Evolutionary conservation across 2,797 vertebrate genomes (phyloP).

Genomic region (Schizopygopsis malacanthus): DNA sequence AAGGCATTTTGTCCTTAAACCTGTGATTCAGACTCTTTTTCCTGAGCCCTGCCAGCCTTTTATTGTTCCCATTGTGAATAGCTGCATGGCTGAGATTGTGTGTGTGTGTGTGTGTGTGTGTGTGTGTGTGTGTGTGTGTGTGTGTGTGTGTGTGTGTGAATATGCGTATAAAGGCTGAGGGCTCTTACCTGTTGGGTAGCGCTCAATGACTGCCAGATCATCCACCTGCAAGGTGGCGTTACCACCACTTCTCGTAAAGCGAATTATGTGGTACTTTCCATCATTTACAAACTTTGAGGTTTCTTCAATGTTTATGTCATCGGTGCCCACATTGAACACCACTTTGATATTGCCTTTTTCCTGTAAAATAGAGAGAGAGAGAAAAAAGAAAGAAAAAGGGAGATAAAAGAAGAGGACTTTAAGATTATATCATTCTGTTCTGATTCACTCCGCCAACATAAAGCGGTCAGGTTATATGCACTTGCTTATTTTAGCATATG

Average conservation of each 20-base stretch:
- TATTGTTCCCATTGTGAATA: constrained; percentile 49
- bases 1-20: constrained; percentile 61
- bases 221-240: constrained; percentile 99
- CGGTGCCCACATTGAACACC: constrained; percentile 98
- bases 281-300: constrained; percentile 98
- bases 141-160: constrained; percentile 35
- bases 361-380: constrained; percentile 69
- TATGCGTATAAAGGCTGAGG: constrained; percentile 37
- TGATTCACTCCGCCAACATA: neutral
- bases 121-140: constrained; percentile 31
- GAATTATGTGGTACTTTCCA: constrained; percentile 98
- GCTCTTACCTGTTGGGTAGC: constrained; percentile 97
- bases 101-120: constrained; percentile 25
- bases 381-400: neutral
- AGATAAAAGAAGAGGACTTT: neutral
- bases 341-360: constrained; percentile 99
- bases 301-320: constrained; percentile 99
- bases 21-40: constrained; percentile 54
- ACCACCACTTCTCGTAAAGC: constrained; percentile 97
- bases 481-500: constrained; percentile 23
- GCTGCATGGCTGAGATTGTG: constrained; percentile 41
- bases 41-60: constrained; percentile 54
- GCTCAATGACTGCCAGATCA: constrained; percentile 96
- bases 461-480: neutral
- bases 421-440: constrained; percentile 3